Evolutionary conservation across 2,888 invertebrate genomes (phyloP).

Genomic region (Cheilosia vernalis): DNA sequence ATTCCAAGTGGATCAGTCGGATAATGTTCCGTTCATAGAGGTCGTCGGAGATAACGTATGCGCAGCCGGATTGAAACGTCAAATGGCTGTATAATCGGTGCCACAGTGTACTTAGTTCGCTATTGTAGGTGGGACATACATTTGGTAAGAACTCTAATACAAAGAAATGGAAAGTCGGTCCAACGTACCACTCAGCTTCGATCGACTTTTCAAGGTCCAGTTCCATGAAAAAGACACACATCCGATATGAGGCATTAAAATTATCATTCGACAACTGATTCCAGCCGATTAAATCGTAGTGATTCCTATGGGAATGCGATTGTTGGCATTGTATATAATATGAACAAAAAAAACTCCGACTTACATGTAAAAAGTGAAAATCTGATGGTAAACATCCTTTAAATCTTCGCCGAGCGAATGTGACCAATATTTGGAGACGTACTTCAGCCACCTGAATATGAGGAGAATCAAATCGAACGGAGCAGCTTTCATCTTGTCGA

Average conservation of each 20-base stretch:
- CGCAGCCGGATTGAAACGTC: slow-evolving; percentile 76
- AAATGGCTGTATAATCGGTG: slow-evolving; percentile 75
- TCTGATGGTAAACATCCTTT: slow-evolving; percentile 76
- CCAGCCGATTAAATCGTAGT: slow-evolving; percentile 78
- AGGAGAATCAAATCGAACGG: slow-evolving; percentile 78
- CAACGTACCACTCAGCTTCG: slow-evolving; percentile 68
- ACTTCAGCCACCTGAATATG: slow-evolving; percentile 78
- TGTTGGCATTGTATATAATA: not conserved
- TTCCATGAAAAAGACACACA: slow-evolving; percentile 78
- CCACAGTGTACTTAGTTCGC: slow-evolving; percentile 76
- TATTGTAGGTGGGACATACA: slow-evolving; percentile 14
- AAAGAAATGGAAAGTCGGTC: not conserved
- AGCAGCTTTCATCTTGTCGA: slow-evolving; percentile 71
- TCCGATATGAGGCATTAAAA: slow-evolving; percentile 77
- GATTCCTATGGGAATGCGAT: slow-evolving; percentile 71
- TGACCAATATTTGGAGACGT: slow-evolving; percentile 78
- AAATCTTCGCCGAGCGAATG: slow-evolving; percentile 77
- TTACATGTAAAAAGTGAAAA: slow-evolving; percentile 78
- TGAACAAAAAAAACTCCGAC: slow-evolving; percentile 7
- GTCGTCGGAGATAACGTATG: slow-evolving; percentile 80
- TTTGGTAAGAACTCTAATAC: not conserved
- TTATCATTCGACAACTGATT: slow-evolving; percentile 77
- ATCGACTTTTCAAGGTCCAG: slow-evolving; percentile 76
- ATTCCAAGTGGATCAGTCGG: slow-evolving; percentile 85
- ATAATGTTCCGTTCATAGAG: slow-evolving; percentile 83